Conservation (phyloP, 92 coral and sea anemone species). For the Pocillopora meandrina region DNA sequence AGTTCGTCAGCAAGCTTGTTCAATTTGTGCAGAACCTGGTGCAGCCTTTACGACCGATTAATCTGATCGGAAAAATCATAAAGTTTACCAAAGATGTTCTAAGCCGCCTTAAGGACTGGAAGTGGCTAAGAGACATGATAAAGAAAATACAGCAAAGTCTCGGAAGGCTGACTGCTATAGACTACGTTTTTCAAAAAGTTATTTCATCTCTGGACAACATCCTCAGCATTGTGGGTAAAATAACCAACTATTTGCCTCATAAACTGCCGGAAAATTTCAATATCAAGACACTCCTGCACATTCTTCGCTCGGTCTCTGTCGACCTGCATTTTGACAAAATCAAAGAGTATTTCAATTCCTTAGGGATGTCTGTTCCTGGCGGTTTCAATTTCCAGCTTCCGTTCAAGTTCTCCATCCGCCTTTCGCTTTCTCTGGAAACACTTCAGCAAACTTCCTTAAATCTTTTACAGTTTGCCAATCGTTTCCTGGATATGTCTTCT, state of each 20-base stretch:
- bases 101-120: slow-evolving; percentile 71
- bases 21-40: slow-evolving; percentile 66
- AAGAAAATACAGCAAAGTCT: slow-evolving; percentile 66
- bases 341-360: slow-evolving; percentile 70
- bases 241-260: slow-evolving; percentile 78
- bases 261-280: slow-evolving; percentile 67
- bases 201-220: slow-evolving; percentile 71
- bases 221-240: slow-evolving; percentile 57
- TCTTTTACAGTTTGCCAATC: slow-evolving; percentile 70
- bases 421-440: slow-evolving; percentile 73
- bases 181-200: slow-evolving; percentile 69
- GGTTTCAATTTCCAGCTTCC: slow-evolving; percentile 80
- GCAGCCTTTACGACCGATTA: slow-evolving; percentile 75
- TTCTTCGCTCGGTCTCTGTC: slow-evolving; percentile 63
- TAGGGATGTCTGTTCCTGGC: slow-evolving; percentile 63
- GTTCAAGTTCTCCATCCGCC: slow-evolving; percentile 69
- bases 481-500: slow-evolving; percentile 68
- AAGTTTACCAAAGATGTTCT: slow-evolving; percentile 65
- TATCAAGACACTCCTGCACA: slow-evolving; percentile 66
- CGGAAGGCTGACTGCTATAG: slow-evolving; percentile 67
- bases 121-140: slow-evolving; percentile 63
- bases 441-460: slow-evolving; percentile 58
- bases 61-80: slow-evolving; percentile 66
- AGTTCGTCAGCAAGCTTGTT: slow-evolving; percentile 66
- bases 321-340: slow-evolving; percentile 72